These are phyloP conservation scores for Karalla daura DNA, from an alignment of 2,797 vertebrate species.

Conservation along the genomic window DNA sequence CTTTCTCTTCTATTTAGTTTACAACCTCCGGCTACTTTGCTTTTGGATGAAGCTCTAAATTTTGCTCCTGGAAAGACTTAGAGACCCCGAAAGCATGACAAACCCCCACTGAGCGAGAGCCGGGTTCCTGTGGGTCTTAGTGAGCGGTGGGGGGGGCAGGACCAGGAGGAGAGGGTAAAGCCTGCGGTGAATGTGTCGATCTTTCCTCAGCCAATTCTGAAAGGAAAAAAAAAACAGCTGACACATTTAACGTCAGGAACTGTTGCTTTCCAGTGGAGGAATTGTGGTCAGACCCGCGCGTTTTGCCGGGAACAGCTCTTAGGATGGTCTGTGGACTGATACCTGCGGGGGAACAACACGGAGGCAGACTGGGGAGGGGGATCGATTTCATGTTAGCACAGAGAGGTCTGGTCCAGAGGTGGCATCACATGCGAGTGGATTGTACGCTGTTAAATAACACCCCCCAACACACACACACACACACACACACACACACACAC, in stretches of 20 bases:
- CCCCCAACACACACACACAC: background rate
- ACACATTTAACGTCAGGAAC: conserved; percentile 42
- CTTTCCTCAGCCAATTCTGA: conserved; percentile 45
- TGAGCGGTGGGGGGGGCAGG: conserved; percentile 33
- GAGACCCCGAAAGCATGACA: conserved; percentile 19
- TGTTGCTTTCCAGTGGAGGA: conserved; percentile 35
- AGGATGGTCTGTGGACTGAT: conserved; percentile 32
- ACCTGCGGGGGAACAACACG: conserved; percentile 43
- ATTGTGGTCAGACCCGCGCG: conserved; percentile 58
- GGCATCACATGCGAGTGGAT: conserved; percentile 22
- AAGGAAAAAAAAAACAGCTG: no score
- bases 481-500: background rate
- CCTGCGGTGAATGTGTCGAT: conserved; percentile 54
- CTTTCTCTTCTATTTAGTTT: conserved; percentile 25
- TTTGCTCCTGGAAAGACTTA: conserved; percentile 39
- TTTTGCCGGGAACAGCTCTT: conserved; percentile 52
- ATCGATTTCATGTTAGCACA: conserved; percentile 52
- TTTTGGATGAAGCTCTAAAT: conserved; percentile 25
- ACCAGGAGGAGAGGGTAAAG: conserved; percentile 28
- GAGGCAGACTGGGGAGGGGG: conserved; percentile 37
- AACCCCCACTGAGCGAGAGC: conserved; percentile 37
- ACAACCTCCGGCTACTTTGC: conserved; percentile 22
- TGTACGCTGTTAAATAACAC: conserved; percentile 8
- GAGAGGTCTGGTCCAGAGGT: conserved; percentile 38
- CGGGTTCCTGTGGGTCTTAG: conserved; percentile 40